Evolutionary conservation across 1,140 invertebrate species (phyloP), one percentile per base, ranked within the genome.

Genomic region (Pseudachorutes palmiensis): DNA sequence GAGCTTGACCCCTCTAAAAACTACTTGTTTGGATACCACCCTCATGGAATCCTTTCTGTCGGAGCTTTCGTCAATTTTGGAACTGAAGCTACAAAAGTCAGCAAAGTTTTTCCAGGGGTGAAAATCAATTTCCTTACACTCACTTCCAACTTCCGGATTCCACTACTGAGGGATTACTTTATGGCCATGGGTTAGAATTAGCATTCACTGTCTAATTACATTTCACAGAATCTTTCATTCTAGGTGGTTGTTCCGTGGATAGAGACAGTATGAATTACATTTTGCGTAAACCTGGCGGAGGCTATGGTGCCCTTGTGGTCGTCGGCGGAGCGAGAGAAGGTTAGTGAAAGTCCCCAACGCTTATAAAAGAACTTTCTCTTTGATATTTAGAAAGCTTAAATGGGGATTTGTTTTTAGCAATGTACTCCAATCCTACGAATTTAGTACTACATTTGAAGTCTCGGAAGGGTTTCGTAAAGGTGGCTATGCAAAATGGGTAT

Each of bases 21-120:
- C 77, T 97, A 97, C 76, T 81, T 97, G 1, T 85, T 96, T 68
- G 88, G 88, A 1, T 86, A 84, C 62, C 94, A 93, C 79, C 94
- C 94, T 1, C 94, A 98, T 78, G 94, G 94, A 1, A 82, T 96
- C 14, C 80, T 92, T 3, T 86, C 51, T 14, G 12, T 55, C 3
- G 51, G 51, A 55, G 87, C 32, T 83, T 84, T 5, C 91, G 92
- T 16, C 5, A 24, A 55, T 67, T 93, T 97, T 80, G 86, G 82
- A 0, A 91, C 92, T 0, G 88, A 94, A 71, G 85, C 82, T 9
- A 80, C 81, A 0, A 80, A 84, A 16, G 92, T 91, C 77, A 79
- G 81, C n/a, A 78, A 88, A 64, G 67, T 86, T 0, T 97, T 92
- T 77, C 92, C 93, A 0, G 86, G 88, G 14, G 80, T 97, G 69